These are phyloP conservation scores for Eupithecia exiguata DNA, from an alignment of 2,888 invertebrate genomes.

Conservation along the genomic window DNA sequence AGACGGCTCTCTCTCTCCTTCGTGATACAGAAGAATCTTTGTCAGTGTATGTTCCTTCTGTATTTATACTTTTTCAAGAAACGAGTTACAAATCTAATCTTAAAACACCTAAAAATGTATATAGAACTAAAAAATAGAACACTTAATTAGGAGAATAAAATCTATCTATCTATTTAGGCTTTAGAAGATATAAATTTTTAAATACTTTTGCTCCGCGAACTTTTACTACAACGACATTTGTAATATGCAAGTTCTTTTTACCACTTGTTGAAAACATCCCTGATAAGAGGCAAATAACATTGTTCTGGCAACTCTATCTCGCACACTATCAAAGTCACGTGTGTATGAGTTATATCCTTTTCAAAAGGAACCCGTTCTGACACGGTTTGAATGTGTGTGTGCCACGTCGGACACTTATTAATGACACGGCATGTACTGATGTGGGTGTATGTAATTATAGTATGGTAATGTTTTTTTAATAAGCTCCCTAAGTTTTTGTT, in stretches of 20 bases:
- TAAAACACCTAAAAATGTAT: no score
- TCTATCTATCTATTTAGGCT: no score
- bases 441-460: slow-evolving; percentile 80
- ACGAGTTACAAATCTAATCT: not conserved
- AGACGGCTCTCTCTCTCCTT: no score
- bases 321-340: slow-evolving; percentile 48
- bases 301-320: slow-evolving; percentile 62
- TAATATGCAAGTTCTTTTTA: not conserved
- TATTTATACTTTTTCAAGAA: not conserved
- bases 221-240: not conserved
- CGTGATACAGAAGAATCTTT: not conserved
- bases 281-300: slow-evolving; percentile 26
- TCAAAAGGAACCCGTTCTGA: slow-evolving; percentile 54
- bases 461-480: slow-evolving; percentile 80
- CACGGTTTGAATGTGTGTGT: slow-evolving; percentile 56
- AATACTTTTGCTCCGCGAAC: not conserved
- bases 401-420: slow-evolving; percentile 71
- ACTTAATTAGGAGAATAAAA: no score
- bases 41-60: not conserved
- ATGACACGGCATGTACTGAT: slow-evolving; percentile 73
- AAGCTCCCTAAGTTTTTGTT: slow-evolving; percentile 66
- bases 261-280: not conserved
- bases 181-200: not conserved
- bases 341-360: slow-evolving; percentile 59
- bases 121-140: no score